Evolutionary conservation across 2,797 vertebrate species (phyloP), one percentile per base, ranked within the genome.

Genomic region (Streptopelia turtur): DNA sequence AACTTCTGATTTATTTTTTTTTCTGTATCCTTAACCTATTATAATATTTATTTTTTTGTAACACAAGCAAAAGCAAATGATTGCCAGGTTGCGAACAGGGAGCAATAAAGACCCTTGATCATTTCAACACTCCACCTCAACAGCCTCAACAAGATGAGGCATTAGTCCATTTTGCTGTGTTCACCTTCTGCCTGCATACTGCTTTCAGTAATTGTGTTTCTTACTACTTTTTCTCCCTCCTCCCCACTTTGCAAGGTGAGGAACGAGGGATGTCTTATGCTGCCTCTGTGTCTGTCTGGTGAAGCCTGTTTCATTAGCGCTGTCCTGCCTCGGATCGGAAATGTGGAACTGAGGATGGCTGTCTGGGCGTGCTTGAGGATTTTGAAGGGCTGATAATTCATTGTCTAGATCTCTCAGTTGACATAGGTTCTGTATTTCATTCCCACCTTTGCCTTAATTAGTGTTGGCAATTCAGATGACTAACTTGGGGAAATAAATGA

Each of bases 241-340:
- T 71, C 4, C 33, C 18, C 9, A 18, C 10, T 33, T 75, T 53
- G 20, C 18, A 50, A 57, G 22, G 41, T 55, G 33, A 79, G 65
- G 64, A 81, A 31, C 1, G 0, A 11, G 22, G 28, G n/a, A n/a
- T 70, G 17, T 43, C 13, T 52, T 31, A 6, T 0, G 1, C 47
- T 41, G 13, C 15, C 37, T 53, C 52, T 75, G 35, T 17, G 25
- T 55, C 35, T n/a, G 21, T 10, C 10, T 11, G 2, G 7, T 59
- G 45, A 53, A 57, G 18, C 7, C 45, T 28, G 3, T 56, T 94
- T 45, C 18, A 2, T 69, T n/a, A 69, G 25, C 14, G 33, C 50
- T 53, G 3, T 24, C 27, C 49, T 57, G 16, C 2, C 55, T 37
- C 4, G 7, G 5, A n/a, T 43, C n/a, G 35, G 53, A 39, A 35